These are phyloP conservation scores for Chaetophractus vellerosus DNA, from an alignment of 2,797 vertebrate species.

Conservation along the genomic window DNA sequence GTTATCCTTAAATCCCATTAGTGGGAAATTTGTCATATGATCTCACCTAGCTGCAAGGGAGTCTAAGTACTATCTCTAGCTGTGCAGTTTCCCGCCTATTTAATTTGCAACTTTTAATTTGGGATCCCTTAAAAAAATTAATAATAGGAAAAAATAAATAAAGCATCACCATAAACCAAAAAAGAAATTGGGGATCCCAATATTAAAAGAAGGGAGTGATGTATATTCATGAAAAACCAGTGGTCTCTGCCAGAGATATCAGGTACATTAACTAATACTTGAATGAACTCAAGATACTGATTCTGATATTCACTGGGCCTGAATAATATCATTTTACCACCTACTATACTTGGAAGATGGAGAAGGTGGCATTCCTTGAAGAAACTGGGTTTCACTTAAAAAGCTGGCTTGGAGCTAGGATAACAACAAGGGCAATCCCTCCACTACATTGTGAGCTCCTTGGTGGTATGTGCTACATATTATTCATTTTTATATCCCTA, in stretches of 20 bases:
- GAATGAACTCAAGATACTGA: neutral
- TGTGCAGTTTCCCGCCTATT: neutral
- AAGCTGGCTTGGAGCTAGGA: neutral
- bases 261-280: neutral
- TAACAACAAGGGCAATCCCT: neutral
- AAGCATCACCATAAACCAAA: too few relatives aligned
- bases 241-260: neutral
- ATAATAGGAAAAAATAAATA: too few relatives aligned
- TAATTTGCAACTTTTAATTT: constrained; percentile 7
- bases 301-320: neutral
- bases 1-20: neutral
- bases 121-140: too few relatives aligned
- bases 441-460: neutral
- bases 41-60: neutral
- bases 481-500: neutral
- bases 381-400: neutral
- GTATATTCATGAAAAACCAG: neutral
- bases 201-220: neutral
- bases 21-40: neutral
- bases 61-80: neutral
- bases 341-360: neutral
- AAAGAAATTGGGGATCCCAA: too few relatives aligned
- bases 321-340: neutral
- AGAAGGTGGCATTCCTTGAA: neutral
- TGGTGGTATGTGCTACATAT: neutral